These are phyloP conservation scores for Erythrolamprus reginae DNA, from an alignment of 2,113 vertebrate species.

Conservation along the genomic window DNA sequence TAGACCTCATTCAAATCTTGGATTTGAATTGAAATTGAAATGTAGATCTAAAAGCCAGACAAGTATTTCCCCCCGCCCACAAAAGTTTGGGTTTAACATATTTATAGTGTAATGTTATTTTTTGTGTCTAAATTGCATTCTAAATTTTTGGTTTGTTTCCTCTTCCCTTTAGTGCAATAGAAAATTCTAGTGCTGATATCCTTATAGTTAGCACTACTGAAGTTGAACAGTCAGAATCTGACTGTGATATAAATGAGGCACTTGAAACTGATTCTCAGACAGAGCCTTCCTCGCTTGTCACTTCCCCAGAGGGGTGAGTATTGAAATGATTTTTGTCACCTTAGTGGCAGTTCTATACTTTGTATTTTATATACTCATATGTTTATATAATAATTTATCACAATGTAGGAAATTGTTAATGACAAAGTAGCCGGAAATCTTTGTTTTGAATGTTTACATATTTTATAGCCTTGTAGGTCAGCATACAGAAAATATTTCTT, in stretches of 20 bases:
- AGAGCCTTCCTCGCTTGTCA: conserved; percentile 81
- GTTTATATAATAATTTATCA: background rate
- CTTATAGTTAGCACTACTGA: conserved; percentile 79
- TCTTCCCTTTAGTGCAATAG: conserved; percentile 79
- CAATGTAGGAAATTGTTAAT: background rate
- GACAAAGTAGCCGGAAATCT: accelerated
- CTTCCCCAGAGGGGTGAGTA: conserved; percentile 81
- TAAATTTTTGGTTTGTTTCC: background rate
- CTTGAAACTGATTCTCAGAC: conserved; percentile 74
- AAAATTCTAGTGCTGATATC: conserved; percentile 82
- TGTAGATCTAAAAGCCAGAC: background rate
- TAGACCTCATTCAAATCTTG: background rate
- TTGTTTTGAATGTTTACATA: conserved; percentile 13
- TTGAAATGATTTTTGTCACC: conserved; percentile 44
- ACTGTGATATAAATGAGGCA: conserved; percentile 83
- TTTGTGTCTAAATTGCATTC: conserved; percentile 43
- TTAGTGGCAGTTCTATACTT: conserved; percentile 38
- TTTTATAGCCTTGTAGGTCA: conserved; percentile 70
- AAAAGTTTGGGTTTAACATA: too few relatives aligned
- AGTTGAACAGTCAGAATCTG: conserved; percentile 74
- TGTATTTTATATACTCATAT: background rate
- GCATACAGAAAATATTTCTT: conserved; percentile 74
- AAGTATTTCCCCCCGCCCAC: background rate
- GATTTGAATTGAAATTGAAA: background rate
- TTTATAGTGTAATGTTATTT: background rate